Percentiles rank a stretch among this genome's conserved stretches.
Evolutionary conservation across 92 coral and sea anemone genomes (phyloP).

Genomic region (Epizoanthus rinbou): DNA sequence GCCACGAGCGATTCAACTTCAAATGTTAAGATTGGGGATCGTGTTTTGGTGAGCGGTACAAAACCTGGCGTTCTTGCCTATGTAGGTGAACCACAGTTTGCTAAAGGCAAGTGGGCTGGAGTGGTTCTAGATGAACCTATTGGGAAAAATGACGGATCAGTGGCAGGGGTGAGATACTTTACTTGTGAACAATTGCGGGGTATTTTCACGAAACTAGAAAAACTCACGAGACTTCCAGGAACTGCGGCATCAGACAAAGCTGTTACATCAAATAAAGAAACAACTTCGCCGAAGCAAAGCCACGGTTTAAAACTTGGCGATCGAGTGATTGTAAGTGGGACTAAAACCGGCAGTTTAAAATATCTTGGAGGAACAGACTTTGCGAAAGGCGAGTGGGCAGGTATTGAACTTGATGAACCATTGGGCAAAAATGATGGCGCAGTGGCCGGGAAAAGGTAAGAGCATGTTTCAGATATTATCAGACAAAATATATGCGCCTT

Average conservation of each 20-base stretch:
- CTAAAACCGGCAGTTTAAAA: constrained; percentile 82
- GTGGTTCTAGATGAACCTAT: constrained; percentile 84
- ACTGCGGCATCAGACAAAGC: constrained; percentile 54
- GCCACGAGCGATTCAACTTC: constrained; percentile 66
- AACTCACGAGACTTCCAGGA: constrained; percentile 83
- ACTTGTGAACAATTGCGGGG: constrained; percentile 89
- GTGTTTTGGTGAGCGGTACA: constrained; percentile 90
- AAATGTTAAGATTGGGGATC: constrained; percentile 87
- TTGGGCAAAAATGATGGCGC: constrained; percentile 98
- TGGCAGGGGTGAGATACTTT: constrained; percentile 93
- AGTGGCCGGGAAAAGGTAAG: constrained; percentile 96
- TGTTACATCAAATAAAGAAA: constrained; percentile 29
- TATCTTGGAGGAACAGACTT: constrained; percentile 95
- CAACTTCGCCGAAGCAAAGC: constrained; percentile 34
- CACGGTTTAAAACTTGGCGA: constrained; percentile 86
- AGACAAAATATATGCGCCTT: neutral
- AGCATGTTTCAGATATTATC: neutral
- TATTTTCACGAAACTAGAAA: constrained; percentile 89
- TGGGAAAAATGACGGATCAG: constrained; percentile 95
- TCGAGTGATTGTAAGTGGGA: constrained; percentile 90
- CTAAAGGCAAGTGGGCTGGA: constrained; percentile 99
- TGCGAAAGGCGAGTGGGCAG: constrained; percentile 99
- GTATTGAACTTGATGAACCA: constrained; percentile 92
- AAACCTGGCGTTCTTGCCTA: constrained; percentile 94
- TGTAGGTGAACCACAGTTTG: constrained; percentile 94